Conservation (phyloP, 2,888 invertebrate genomes). For the Sminthurides aquaticus region DNA sequence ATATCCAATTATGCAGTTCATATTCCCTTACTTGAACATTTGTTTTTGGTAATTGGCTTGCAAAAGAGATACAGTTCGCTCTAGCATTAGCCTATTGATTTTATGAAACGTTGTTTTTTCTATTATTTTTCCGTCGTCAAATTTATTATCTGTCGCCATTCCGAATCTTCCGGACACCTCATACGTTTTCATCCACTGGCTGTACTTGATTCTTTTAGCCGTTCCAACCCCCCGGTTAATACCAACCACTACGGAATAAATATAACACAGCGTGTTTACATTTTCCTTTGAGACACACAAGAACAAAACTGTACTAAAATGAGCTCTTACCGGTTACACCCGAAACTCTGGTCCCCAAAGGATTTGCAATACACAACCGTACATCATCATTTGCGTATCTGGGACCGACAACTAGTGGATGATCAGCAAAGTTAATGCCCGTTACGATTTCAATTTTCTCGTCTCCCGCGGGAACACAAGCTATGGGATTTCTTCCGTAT, state of each 20-base stretch:
- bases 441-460: conserved; percentile 50
- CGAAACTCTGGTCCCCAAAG: conserved; percentile 59
- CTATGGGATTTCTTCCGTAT: conserved; percentile 22
- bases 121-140: conserved; percentile 62
- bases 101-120: conserved; percentile 64
- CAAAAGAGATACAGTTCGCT: conserved; percentile 65
- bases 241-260: conserved; percentile 60
- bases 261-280: conserved; percentile 26
- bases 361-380: conserved; percentile 55
- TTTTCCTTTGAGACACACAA: background rate
- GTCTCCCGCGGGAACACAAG: conserved; percentile 27
- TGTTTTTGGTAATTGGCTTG: conserved; percentile 79
- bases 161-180: conserved; percentile 69
- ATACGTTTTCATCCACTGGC: conserved; percentile 61
- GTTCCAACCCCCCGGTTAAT: conserved; percentile 59
- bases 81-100: conserved; percentile 62
- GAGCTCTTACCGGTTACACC: conserved; percentile 62
- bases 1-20: conserved; percentile 22
- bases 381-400: conserved; percentile 64
- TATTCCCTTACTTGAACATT: conserved; percentile 66
- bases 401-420: conserved; percentile 67
- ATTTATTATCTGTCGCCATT: conserved; percentile 64
- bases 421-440: conserved; percentile 63
- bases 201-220: conserved; percentile 55
- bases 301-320: conserved; percentile 4